Percentiles rank a stretch among this genome's conserved stretches.
These are phyloP conservation scores for Beroe ovata DNA, from an alignment of 37 sponge, comb jelly and placozoan species.

Conservation along the genomic window DNA sequence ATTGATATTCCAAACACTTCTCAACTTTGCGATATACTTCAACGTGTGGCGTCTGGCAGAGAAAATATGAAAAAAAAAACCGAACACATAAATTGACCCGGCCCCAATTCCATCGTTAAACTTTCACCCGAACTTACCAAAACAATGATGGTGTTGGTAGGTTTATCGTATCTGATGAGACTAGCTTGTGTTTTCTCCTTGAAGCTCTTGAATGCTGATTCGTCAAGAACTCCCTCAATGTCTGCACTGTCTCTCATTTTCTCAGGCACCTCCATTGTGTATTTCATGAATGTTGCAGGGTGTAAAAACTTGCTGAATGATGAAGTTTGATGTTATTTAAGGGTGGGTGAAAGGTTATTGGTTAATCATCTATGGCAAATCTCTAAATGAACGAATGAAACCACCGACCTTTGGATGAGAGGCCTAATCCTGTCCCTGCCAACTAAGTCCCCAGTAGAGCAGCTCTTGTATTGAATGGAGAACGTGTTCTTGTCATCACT, in stretches of 20 bases:
- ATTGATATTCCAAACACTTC: not conserved
- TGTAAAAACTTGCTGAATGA: not conserved
- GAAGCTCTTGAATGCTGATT: not conserved
- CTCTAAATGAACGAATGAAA: not conserved
- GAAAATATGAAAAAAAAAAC: too few relatives aligned
- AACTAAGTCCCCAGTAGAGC: not conserved
- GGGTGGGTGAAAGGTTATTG: too few relatives aligned
- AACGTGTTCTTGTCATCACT: constrained; percentile 43
- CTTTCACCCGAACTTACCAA: too few relatives aligned
- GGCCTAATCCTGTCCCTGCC: constrained; percentile 54
- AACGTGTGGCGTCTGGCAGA: constrained; percentile 8
- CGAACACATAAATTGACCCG: too few relatives aligned
- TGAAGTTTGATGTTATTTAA: too few relatives aligned
- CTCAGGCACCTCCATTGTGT: not conserved
- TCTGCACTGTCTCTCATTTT: constrained; percentile 41
- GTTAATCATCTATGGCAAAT: not conserved
- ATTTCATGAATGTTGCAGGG: not conserved
- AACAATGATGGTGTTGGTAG: not conserved
- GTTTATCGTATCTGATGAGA: constrained; percentile 52
- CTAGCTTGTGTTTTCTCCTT: constrained; percentile 40
- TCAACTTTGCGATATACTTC: not conserved
- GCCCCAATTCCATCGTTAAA: too few relatives aligned
- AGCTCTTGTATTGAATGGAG: constrained; percentile 2
- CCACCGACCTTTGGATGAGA: constrained; percentile 19
- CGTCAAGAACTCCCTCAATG: constrained; percentile 31